Evolutionary conservation across 1,140 invertebrate species (phyloP).

Genomic region (Episyrphus balteatus): DNA sequence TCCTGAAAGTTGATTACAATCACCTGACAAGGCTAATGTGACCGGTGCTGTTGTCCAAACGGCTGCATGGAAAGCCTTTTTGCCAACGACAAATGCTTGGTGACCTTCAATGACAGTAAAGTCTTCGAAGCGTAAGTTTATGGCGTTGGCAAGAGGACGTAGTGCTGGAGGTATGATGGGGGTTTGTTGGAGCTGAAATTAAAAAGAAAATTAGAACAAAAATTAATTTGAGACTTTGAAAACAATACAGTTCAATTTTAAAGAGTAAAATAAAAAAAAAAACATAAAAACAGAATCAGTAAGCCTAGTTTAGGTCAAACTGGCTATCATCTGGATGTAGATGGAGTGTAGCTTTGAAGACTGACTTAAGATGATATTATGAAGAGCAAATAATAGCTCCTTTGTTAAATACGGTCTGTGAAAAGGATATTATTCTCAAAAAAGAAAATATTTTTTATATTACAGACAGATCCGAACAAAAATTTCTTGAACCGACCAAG

Average conservation of each 20-base stretch:
- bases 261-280: not conserved
- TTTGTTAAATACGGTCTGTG: too few relatives aligned
- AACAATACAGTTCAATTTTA: not conserved
- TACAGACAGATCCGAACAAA: too few relatives aligned
- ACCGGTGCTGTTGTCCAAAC: constrained; percentile 54
- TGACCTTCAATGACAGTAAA: constrained; percentile 47
- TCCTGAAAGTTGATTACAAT: constrained; percentile 42
- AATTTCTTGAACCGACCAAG: too few relatives aligned
- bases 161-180: constrained; percentile 50
- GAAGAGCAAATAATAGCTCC: too few relatives aligned
- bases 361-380: too few relatives aligned
- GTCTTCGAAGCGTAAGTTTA: constrained; percentile 56
- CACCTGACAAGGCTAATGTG: constrained; percentile 57
- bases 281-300: not conserved
- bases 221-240: not conserved
- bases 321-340: not conserved
- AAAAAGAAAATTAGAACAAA: not conserved
- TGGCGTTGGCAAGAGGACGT: constrained; percentile 55
- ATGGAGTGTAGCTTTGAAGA: too few relatives aligned
- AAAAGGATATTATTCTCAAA: too few relatives aligned
- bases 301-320: not conserved
- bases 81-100: constrained; percentile 48
- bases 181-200: constrained; percentile 56
- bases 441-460: too few relatives aligned
- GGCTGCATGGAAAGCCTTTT: constrained; percentile 58